A percentile compares a stretch with the other conserved stretches of the same genome.
Evolutionary conservation across 2,113 vertebrate species (phyloP).

Genomic region (Datnioides undecimradiatus): DNA sequence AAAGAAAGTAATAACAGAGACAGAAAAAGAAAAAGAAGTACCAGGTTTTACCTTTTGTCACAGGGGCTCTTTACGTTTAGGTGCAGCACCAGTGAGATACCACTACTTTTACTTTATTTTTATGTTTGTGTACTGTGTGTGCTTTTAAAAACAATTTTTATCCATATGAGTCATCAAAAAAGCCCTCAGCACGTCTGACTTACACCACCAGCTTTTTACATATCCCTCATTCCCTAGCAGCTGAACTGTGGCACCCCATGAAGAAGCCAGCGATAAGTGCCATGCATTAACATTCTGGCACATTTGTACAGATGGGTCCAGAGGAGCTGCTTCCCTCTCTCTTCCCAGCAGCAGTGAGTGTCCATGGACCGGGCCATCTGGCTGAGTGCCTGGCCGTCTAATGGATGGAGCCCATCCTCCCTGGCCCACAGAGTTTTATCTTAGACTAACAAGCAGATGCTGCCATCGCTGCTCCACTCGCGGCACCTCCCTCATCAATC

Average conservation of each 20-base stretch:
- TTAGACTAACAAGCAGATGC: conserved; percentile 75
- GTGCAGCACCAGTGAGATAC: conserved; percentile 29
- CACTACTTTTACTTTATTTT: conserved; percentile 25
- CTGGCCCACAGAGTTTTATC: conserved; percentile 71
- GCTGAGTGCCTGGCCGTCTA: conserved; percentile 62
- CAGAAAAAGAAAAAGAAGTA: conserved; percentile 10
- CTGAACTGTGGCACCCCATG: conserved; percentile 38
- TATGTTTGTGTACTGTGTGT: not conserved
- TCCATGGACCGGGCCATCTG: conserved; percentile 58
- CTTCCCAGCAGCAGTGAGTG: conserved; percentile 53
- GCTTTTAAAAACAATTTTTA: not conserved
- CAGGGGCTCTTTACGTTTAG: conserved; percentile 13
- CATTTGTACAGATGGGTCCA: conserved; percentile 55
- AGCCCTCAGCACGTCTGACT: conserved; percentile 5
- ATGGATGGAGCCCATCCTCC: conserved; percentile 68
- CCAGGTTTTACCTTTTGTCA: not conserved
- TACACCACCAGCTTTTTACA: conserved; percentile 26
- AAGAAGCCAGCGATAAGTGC: conserved; percentile 45
- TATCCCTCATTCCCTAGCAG: conserved; percentile 27
- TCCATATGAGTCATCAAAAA: conserved; percentile 52
- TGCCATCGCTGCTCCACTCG: conserved; percentile 47
- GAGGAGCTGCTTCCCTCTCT: conserved; percentile 45
- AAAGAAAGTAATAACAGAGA: not conserved
- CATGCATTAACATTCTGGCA: conserved; percentile 55
- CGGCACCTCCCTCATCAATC: conserved; percentile 65